phyloP scores from a whole-genome alignment of 2,113 vertebrate species.

The Aspiorhynchus laticeps region DNA sequence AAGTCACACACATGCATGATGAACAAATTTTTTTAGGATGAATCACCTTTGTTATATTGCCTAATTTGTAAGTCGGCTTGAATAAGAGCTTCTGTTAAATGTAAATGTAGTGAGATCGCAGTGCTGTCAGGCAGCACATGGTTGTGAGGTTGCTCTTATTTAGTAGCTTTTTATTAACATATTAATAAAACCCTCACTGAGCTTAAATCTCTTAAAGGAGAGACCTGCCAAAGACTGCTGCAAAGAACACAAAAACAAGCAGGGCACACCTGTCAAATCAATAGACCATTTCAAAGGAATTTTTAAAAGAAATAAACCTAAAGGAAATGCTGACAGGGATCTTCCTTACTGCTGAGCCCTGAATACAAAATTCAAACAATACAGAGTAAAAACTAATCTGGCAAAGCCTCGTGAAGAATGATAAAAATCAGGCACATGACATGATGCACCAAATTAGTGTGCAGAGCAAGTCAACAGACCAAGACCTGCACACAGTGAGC shows the following conservation, averaged over 20 bases:
- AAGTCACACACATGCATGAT: no score
- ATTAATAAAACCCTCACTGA: background rate
- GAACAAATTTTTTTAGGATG: background rate
- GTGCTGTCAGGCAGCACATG: background rate
- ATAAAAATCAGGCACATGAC: background rate
- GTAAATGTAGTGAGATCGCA: background rate
- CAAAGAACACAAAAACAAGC: background rate
- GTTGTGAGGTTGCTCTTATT: background rate
- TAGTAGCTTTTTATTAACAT: background rate
- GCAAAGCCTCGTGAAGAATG: background rate
- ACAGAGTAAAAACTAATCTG: background rate
- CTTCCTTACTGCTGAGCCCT: background rate
- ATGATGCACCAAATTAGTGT: background rate
- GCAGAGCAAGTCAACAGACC: background rate
- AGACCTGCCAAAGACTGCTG: background rate
- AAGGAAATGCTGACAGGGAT: background rate
- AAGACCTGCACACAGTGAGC: conserved; percentile 34
- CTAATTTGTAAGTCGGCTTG: background rate
- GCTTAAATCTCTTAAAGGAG: background rate
- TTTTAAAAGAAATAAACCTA: background rate
- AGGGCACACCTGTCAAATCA: background rate
- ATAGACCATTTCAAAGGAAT: background rate
- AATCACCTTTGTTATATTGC: background rate
- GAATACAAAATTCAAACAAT: background rate
- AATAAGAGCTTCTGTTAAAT: background rate